phyloP scores from a whole-genome alignment of 2,113 vertebrate species.

The Phylloscopus trochiloides region DNA sequence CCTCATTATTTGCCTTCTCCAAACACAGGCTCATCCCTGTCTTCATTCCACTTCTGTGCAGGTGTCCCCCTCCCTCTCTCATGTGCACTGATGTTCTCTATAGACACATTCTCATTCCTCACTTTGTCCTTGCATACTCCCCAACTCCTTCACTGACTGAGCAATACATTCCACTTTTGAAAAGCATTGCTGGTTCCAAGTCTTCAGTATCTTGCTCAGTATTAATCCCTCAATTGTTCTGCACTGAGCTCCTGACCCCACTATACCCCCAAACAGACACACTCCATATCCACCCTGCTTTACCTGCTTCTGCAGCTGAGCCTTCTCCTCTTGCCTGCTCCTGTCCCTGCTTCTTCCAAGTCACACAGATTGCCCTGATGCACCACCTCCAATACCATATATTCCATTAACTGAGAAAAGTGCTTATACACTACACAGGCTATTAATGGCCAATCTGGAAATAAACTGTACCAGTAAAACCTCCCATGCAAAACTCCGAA shows the following conservation, averaged over 20 bases:
- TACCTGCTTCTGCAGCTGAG: neutral
- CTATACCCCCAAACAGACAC: rapidly evolving
- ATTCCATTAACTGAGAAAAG: neutral
- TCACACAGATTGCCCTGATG: neutral
- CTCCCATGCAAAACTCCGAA: neutral
- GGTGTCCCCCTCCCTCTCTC: neutral
- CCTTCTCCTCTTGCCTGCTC: neutral
- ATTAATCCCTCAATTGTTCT: neutral
- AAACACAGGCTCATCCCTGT: neutral
- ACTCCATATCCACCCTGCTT: neutral
- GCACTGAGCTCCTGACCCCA: neutral
- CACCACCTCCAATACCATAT: neutral
- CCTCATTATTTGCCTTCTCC: neutral
- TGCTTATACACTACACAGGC: neutral
- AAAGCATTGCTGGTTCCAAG: neutral
- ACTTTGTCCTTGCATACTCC: neutral
- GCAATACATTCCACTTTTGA: neutral
- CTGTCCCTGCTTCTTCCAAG: neutral
- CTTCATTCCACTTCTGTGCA: neutral
- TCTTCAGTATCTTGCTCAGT: neutral
- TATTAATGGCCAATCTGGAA: neutral
- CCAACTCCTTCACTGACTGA: rapidly evolving
- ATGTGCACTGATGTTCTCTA: neutral
- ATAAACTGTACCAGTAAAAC: neutral
- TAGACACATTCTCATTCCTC: neutral